phyloP scores from a whole-genome alignment of 2,113 vertebrate genomes.

The Brachypodius melanocephalos region DNA sequence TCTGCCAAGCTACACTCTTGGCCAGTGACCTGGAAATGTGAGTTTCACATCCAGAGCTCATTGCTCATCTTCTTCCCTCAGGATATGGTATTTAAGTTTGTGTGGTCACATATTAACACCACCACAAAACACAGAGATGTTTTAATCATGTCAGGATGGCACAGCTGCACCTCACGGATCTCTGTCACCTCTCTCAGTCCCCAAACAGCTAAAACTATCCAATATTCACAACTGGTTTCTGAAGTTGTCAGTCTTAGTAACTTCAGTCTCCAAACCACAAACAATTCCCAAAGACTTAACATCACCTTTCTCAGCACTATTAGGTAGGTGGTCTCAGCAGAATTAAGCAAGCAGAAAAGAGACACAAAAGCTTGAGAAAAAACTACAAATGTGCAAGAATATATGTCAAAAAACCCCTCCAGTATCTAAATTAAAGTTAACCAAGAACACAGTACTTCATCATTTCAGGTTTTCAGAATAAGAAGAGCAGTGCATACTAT shows the following conservation, averaged over 20 bases:
- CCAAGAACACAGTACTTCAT: neutral
- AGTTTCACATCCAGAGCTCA: neutral
- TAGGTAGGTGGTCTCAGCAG: neutral
- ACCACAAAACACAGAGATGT: neutral
- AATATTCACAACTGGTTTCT: neutral
- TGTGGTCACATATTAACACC: neutral
- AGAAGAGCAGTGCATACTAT: neutral
- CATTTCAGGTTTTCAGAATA: neutral
- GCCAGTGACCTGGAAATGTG: slow-evolving; percentile 27
- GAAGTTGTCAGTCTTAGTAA: neutral
- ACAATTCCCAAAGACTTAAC: neutral
- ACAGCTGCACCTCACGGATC: neutral
- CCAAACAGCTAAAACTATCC: neutral
- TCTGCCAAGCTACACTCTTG: neutral
- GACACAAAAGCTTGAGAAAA: neutral
- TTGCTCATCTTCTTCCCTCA: neutral
- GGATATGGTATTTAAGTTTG: neutral
- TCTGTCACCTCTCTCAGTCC: neutral
- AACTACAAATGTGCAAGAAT: neutral
- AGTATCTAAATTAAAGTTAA: neutral
- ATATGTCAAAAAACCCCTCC: neutral
- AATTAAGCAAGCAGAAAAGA: neutral
- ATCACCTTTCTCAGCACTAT: neutral
- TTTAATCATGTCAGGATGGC: neutral
- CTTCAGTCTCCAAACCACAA: neutral